These are phyloP conservation scores for Neoniphon sammara DNA, from an alignment of 2,797 vertebrate species.

Conservation along the genomic window DNA sequence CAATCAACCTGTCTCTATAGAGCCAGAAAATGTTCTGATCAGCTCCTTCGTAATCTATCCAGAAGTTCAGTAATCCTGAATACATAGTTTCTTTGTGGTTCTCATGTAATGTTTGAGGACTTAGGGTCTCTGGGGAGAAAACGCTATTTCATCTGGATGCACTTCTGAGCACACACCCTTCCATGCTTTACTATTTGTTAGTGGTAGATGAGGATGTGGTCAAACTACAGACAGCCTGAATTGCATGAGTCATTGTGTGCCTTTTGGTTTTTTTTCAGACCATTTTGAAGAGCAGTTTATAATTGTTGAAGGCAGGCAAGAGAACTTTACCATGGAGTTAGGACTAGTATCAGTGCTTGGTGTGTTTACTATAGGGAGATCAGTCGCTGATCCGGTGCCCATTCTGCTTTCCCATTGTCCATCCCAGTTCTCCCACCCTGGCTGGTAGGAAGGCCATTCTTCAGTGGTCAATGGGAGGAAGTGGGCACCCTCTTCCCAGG, in stretches of 20 bases:
- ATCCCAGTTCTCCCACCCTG: constrained; percentile 71
- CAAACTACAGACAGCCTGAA: constrained; percentile 1
- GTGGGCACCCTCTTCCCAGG: constrained; percentile 68
- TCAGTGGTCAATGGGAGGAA: constrained; percentile 77
- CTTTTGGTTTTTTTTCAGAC: constrained; percentile 10
- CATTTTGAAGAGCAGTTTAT: background rate
- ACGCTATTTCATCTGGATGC: no score
- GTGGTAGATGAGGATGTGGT: background rate
- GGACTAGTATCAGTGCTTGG: constrained; percentile 19
- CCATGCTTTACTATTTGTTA: no score
- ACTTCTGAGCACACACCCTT: no score
- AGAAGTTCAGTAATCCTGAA: background rate
- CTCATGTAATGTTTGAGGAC: background rate
- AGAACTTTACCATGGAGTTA: constrained; percentile 17
- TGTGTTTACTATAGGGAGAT: constrained; percentile 53
- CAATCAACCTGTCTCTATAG: constrained; percentile 60
- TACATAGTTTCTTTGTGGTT: background rate
- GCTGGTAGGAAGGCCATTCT: constrained; percentile 71
- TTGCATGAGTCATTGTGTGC: constrained; percentile 13
- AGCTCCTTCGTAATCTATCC: background rate
- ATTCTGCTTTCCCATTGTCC: constrained; percentile 75
- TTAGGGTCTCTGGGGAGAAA: background rate
- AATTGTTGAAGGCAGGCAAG: constrained; percentile 18
- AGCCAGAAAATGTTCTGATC: constrained; percentile 6
- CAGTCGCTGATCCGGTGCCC: constrained; percentile 62